Conservation (phyloP, 2,113 vertebrate species). For the Amphiprion ocellaris region DNA sequence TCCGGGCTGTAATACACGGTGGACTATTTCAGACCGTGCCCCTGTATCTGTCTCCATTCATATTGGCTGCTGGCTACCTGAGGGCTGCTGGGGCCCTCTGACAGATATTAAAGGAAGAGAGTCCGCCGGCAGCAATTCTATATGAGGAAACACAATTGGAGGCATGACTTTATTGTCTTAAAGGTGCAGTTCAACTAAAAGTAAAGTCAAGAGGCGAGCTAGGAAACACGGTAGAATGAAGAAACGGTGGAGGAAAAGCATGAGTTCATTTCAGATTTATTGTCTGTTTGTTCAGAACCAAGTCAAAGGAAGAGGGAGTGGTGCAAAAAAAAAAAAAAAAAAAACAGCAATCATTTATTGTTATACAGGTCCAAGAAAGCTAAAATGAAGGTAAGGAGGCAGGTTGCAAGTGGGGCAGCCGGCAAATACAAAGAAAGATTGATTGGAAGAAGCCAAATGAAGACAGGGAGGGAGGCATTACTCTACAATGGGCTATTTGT, state of each 20-base stretch:
- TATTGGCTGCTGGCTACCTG: constrained; percentile 74
- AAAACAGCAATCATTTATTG: constrained; percentile 34
- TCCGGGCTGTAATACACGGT: constrained; percentile 70
- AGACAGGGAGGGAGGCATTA: constrained; percentile 37
- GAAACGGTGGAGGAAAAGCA: background rate
- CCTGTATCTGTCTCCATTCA: constrained; percentile 77
- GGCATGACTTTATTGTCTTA: constrained; percentile 74
- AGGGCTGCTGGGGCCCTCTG: constrained; percentile 63
- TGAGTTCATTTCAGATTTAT: constrained; percentile 46
- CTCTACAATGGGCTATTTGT: constrained; percentile 27
- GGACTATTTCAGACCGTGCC: constrained; percentile 77
- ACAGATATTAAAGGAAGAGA: constrained; percentile 79
- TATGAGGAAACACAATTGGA: constrained; percentile 76
- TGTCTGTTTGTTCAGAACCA: constrained; percentile 40
- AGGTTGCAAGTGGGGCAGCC: constrained; percentile 23
- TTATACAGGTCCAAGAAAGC: constrained; percentile 26
- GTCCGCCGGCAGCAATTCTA: constrained; percentile 64
- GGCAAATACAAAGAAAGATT: constrained; percentile 56
- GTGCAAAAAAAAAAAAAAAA: background rate
- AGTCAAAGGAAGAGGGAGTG: constrained; percentile 26
- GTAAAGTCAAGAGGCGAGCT: constrained; percentile 26
- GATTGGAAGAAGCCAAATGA: constrained; percentile 56
- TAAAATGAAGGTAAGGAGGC: constrained; percentile 32
- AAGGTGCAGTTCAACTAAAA: constrained; percentile 70
- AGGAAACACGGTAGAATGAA: constrained; percentile 41